Base-by-base conservation (phyloP, 1,140 invertebrate genomes). In the Neuroterus valhalla region DNA sequence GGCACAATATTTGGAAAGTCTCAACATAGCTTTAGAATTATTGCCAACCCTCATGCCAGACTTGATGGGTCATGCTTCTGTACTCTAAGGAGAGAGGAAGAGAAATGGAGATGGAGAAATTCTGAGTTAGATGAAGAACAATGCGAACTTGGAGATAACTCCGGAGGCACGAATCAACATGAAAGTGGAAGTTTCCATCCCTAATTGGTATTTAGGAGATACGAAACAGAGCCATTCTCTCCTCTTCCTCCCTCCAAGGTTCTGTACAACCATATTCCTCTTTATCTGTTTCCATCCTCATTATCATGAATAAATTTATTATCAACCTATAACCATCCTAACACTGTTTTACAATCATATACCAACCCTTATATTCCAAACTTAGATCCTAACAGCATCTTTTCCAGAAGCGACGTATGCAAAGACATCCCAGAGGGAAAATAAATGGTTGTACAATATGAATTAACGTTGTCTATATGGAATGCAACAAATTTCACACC, bases 141-240 rank as follows among this genome's bases (percentile, higher is more conserved):
- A 89, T 89, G 85, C 85, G 78, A 89, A 89, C 86, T 89, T 85
- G 76, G 85, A 82, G 87, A 89, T 88, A 89, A 89, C 87, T 88
- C 82, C 72, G 74, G 76, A 77, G 84, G 76, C 75, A 78, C 83
- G 83, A 89, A 88, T 89, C 87, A 88, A 89, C 87, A 89, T 89
- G 87, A 89, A 88, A 88, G 86, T 84, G 80, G 84, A 89, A 89
- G 85, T 89, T 89, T 88, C 84, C 83, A 83, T 86, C 85, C 82
- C 84, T 89, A 89, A 89, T 89, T 89, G 87, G 86, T 89, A 89
- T 89, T 89, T 89, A 88, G 87, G 80, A 87, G 88, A 88, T 88
- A 82, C 81, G 83, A 87, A 87, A 86, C 86, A 83, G 81, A 87
- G 79, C 43, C 68, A 12, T 52, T 17, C 48, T 14, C 46, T 26